These are phyloP conservation scores for Motacilla alba DNA, from an alignment of 2,113 vertebrate species.

Conservation along the genomic window DNA sequence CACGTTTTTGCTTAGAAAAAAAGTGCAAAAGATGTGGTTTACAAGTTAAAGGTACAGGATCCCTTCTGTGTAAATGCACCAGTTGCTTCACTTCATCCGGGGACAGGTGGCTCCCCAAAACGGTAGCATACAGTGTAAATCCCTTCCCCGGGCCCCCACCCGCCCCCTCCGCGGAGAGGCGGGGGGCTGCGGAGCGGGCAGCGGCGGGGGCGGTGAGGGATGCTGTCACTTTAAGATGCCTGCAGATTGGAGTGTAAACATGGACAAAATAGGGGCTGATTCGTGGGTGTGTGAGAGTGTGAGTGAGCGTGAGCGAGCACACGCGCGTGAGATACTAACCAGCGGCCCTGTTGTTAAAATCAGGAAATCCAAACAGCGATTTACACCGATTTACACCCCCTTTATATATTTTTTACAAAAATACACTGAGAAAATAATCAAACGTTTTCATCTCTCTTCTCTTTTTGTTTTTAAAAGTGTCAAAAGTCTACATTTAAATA, in stretches of 20 bases:
- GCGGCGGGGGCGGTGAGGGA: slow-evolving; percentile 72
- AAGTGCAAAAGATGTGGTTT: slow-evolving; percentile 93
- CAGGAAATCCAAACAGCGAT: slow-evolving; percentile 98
- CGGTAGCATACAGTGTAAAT: slow-evolving; percentile 56
- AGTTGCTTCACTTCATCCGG: slow-evolving; percentile 46
- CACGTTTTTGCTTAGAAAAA: slow-evolving; percentile 87
- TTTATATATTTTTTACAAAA: slow-evolving; percentile 99
- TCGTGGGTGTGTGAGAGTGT: slow-evolving; percentile 70
- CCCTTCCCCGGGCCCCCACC: background rate
- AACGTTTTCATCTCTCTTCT: slow-evolving; percentile 93
- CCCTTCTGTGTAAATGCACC: slow-evolving; percentile 81
- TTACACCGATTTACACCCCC: slow-evolving; percentile 97
- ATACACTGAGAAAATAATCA: slow-evolving; percentile 99
- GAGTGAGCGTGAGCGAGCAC: slow-evolving; percentile 66
- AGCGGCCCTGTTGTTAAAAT: slow-evolving; percentile 88
- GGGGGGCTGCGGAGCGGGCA: slow-evolving; percentile 24
- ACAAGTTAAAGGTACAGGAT: slow-evolving; percentile 98
- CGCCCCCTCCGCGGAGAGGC: background rate
- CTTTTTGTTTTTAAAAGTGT: slow-evolving; percentile 95
- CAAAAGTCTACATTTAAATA: slow-evolving; percentile 99
- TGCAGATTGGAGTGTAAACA: slow-evolving; percentile 99
- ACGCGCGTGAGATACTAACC: slow-evolving; percentile 81
- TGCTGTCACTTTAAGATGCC: slow-evolving; percentile 97
- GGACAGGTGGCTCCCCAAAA: slow-evolving; percentile 14
- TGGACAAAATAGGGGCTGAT: slow-evolving; percentile 89